These are phyloP conservation scores for Drosophila leonis DNA, from an alignment of 2,888 invertebrate genomes.

Conservation along the genomic window DNA sequence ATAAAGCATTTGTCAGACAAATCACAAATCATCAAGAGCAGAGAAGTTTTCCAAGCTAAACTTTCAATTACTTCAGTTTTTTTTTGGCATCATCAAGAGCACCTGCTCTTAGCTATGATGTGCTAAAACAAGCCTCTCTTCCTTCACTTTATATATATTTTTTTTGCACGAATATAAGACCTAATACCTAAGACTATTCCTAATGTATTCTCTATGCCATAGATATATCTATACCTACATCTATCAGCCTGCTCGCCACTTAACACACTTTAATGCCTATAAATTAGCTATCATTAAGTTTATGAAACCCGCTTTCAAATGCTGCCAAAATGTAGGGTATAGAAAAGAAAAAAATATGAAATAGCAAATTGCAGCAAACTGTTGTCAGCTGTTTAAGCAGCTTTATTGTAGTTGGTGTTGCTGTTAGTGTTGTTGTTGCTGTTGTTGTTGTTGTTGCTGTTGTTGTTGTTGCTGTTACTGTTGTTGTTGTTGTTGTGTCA, in stretches of 20 bases:
- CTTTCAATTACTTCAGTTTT: too few relatives aligned
- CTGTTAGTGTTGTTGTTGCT: conserved; percentile 30
- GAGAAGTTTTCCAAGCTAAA: too few relatives aligned
- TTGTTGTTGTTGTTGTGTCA: conserved; percentile 45
- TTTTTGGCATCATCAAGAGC: too few relatives aligned
- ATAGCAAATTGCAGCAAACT: conserved; percentile 60
- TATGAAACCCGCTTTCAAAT: background rate
- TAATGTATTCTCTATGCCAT: background rate
- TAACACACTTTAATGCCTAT: too few relatives aligned
- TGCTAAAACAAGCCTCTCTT: too few relatives aligned
- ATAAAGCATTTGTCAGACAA: too few relatives aligned
- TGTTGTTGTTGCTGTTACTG: conserved; percentile 17
- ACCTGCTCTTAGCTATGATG: too few relatives aligned
- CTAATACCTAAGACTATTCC: background rate
- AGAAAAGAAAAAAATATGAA: conserved; percentile 14
- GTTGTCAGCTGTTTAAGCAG: conserved; percentile 59
- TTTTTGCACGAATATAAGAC: too few relatives aligned
- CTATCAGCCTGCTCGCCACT: background rate
- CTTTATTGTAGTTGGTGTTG: conserved; percentile 23
- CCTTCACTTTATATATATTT: too few relatives aligned
- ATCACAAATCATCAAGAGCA: too few relatives aligned
- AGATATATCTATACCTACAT: background rate
- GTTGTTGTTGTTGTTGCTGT: conserved; percentile 13
- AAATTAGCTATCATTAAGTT: background rate
- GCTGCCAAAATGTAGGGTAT: background rate